These are phyloP conservation scores for Archaeoteleia sp. DNA, from an alignment of 2,888 invertebrate species.

Conservation along the genomic window DNA sequence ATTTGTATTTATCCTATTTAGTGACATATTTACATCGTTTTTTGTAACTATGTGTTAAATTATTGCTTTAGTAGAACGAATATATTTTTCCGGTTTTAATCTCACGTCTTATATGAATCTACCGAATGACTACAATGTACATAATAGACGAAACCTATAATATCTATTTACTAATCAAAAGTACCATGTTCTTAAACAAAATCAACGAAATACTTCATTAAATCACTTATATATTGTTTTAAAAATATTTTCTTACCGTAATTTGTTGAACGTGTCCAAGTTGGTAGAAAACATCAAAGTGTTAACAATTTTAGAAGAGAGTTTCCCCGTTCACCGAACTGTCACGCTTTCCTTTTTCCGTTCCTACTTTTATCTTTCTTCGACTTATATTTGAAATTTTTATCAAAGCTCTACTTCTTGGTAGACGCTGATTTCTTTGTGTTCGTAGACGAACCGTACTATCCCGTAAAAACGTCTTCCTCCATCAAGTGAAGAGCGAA, in stretches of 20 bases:
- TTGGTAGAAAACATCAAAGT: conserved; percentile 8
- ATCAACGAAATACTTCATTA: no score
- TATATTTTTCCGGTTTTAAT: no score
- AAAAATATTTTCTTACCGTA: conserved; percentile 1
- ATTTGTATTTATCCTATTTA: no score
- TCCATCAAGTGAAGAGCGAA: conserved; percentile 61
- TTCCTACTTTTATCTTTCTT: conserved; percentile 32
- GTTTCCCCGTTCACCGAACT: conserved; percentile 23
- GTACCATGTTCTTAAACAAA: no score
- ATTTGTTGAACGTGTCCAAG: conserved; percentile 15
- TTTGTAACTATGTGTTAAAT: no score
- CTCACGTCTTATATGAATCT: no score
- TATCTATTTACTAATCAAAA: no score
- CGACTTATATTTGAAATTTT: conserved; percentile 35
- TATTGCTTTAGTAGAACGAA: no score
- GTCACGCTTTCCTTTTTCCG: conserved; percentile 18
- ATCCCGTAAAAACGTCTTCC: conserved; percentile 57
- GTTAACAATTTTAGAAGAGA: conserved; percentile 25
- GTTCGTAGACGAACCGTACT: conserved; percentile 57
- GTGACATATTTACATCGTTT: no score
- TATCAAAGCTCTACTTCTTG: conserved; percentile 43
- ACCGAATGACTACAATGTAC: no score
- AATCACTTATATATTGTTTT: no score
- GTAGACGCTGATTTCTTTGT: conserved; percentile 56
- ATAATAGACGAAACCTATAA: no score